Base-by-base conservation (phyloP, 2,797 vertebrate genomes). In the Thunnus albacares region DNA sequence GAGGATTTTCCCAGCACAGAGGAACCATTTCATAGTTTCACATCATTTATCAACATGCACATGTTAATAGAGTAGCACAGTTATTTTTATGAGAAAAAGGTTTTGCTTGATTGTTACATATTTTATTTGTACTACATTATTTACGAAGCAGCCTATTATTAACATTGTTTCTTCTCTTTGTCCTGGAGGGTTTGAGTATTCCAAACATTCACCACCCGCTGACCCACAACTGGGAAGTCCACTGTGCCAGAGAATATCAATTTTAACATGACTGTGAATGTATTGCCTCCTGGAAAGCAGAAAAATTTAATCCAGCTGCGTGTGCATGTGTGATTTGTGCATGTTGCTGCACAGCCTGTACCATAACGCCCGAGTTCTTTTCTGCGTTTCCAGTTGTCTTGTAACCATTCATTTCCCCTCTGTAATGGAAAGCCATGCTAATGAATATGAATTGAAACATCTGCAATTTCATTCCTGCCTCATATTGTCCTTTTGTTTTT, bases 391-490 rank as follows among this genome's bases (percentile, higher is more conserved):
- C 76, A 77, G 64, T 81, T 86, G 74, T 82, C 63, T 77, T 70
- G 58, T 75, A 82, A 69, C 71, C 67, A 80, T 86, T 88, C 45
- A 85, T 84, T 87, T 79, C 45, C 81, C 45, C 57, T 59, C 41
- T 71, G 51, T 87, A 83, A 92, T 88, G 69, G 66, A 80, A 89
- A 86, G 35, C 53, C 76, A 71, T 77, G 75, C 78, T 84, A 90
- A 87, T 85, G 71, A 87, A 90, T 82, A 85, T 86, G 85, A 91
- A 90, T 87, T 79, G 80, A 90, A 88, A 88, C 86, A 91, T 92
- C 84, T 88, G 87, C 73, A 83, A 73, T 78, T 84, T 73, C 74
- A 82, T 87, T 56, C 79, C 56, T 52, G 49, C 72, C 73, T 82
- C 77, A 68, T 75, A 77, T 79, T 82, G 81, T 82, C 57, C 38